Conservation (phyloP, 2,797 vertebrate species). For the Halcyon badia region DNA sequence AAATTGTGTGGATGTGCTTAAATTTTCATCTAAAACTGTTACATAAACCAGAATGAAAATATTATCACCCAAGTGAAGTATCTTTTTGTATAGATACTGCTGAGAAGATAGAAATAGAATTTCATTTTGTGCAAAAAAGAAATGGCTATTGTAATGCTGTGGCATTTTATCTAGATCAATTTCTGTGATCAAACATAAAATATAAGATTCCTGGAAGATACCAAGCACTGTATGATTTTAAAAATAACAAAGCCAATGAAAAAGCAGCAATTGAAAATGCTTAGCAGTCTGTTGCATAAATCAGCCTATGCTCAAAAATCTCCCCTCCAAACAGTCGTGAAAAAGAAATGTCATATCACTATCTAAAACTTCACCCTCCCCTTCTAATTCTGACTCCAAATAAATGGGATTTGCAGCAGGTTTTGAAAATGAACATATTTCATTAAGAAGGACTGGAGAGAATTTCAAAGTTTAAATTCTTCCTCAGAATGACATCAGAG, state of each 20-base stretch:
- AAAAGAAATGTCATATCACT: background rate
- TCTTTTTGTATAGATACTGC: background rate
- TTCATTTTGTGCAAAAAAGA: background rate
- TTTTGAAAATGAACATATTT: background rate
- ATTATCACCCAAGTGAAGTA: background rate
- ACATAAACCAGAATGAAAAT: constrained; percentile 12
- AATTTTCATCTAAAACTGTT: background rate
- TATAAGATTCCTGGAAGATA: background rate
- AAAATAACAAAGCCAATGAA: background rate
- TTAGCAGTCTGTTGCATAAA: rapidly evolving
- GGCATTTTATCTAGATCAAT: background rate
- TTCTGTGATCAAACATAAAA: background rate
- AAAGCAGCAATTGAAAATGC: background rate
- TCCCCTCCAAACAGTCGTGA: background rate
- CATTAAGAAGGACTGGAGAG: background rate
- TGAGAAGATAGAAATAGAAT: background rate
- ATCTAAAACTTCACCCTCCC: background rate
- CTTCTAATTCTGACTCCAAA: background rate
- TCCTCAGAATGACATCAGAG: background rate
- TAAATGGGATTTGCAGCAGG: background rate
- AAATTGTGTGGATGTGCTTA: background rate
- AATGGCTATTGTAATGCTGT: background rate
- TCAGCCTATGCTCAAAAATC: background rate
- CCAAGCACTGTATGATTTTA: background rate
- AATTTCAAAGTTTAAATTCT: background rate